Conservation (phyloP, 2,113 vertebrate genomes). For the Megaptera novaeangliae region DNA sequence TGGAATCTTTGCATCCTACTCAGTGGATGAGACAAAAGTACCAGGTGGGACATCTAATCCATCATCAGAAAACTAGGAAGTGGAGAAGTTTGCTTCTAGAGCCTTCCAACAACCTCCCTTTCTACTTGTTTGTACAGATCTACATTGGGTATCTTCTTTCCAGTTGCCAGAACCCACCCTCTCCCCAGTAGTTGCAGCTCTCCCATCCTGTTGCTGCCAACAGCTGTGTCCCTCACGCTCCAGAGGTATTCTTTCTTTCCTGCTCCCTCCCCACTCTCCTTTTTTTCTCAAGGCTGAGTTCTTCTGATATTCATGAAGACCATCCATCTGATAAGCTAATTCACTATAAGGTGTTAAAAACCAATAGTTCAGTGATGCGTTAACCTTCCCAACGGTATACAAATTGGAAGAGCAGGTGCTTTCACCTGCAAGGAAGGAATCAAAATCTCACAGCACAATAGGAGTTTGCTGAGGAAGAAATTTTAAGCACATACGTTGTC, state of each 20-base stretch:
- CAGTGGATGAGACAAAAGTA: not conserved
- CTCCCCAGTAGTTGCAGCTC: fast-evolving
- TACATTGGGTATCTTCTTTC: not conserved
- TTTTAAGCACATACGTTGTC: not conserved
- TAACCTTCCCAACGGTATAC: not conserved
- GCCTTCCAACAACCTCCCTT: not conserved
- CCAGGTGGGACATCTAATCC: not conserved
- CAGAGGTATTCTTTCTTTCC: not conserved
- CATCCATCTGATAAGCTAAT: not conserved
- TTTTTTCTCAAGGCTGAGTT: not conserved
- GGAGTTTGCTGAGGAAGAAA: not conserved
- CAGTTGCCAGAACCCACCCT: not conserved
- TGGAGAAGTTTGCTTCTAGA: not conserved
- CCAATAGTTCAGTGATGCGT: not conserved
- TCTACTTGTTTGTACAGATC: not conserved
- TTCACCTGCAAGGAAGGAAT: not conserved
- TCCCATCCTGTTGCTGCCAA: not conserved
- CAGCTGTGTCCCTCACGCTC: not conserved
- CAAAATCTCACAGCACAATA: fast-evolving
- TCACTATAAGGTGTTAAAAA: too few species aligned
- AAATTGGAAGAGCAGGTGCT: too few species aligned
- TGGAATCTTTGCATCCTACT: not conserved
- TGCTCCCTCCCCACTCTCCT: not conserved
- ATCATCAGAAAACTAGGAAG: not conserved
- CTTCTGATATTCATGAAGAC: not conserved